Evolutionary conservation across 2,113 vertebrate species (phyloP).

Genomic region (Hippopotamus amphibius): DNA sequence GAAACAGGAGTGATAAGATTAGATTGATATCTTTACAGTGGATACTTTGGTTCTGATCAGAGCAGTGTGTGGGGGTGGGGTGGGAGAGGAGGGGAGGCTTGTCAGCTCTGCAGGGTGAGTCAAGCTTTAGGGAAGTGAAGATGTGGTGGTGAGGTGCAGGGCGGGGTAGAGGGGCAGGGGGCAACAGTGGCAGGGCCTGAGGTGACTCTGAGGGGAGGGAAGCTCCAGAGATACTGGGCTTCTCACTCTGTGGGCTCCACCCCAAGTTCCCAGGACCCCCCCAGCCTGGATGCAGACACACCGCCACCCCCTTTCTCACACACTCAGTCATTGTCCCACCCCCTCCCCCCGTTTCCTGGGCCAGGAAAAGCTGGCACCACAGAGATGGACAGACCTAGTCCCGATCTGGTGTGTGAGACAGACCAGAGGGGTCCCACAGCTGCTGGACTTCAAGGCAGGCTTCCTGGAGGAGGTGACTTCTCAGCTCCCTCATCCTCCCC

Average conservation of each 20-base stretch:
- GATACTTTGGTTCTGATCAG: neutral
- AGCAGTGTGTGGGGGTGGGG: too few species aligned
- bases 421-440: neutral
- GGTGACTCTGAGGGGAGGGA: neutral
- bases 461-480: constrained; percentile 35
- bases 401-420: neutral
- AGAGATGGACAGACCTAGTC: neutral
- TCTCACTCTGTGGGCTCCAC: neutral
- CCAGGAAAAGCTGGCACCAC: neutral
- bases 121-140: neutral
- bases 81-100: neutral
- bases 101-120: neutral
- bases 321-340: neutral
- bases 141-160: neutral
- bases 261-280: neutral
- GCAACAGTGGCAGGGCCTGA: neutral
- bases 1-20: neutral
- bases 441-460: neutral
- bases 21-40: neutral
- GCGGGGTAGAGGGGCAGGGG: too few species aligned
- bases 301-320: neutral
- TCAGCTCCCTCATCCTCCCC: neutral
- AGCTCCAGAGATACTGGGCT: neutral
- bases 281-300: neutral
- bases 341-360: neutral